Percentiles rank a stretch among this genome's conserved stretches.
Evolutionary conservation across 2,113 vertebrate species (phyloP).

Genomic region (Myotis yumanensis): DNA sequence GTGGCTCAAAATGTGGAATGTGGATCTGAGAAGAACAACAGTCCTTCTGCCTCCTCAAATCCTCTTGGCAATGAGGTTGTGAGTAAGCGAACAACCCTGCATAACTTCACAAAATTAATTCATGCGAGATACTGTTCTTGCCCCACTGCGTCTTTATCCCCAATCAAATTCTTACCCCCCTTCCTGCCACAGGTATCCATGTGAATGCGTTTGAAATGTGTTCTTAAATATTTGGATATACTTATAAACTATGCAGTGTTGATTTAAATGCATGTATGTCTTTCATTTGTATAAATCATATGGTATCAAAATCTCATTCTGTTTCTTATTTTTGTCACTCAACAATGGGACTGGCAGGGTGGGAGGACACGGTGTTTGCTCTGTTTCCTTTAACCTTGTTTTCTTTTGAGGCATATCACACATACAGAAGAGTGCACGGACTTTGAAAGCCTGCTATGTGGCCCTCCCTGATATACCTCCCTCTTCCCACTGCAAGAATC

Average conservation of each 20-base stretch:
- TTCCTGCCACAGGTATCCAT: not conserved
- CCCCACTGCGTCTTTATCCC: not conserved
- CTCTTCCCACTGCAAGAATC: not conserved
- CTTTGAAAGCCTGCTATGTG: not conserved
- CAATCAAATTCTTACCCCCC: not conserved
- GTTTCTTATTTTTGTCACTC: not conserved
- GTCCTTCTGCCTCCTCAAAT: not conserved
- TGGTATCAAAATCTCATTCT: not conserved
- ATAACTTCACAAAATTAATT: not conserved
- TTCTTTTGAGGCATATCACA: not conserved
- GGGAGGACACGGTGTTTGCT: not conserved
- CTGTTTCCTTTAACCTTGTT: not conserved
- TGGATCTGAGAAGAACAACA: not conserved
- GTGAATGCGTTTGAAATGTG: not conserved
- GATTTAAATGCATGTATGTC: not conserved
- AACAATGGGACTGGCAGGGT: not conserved
- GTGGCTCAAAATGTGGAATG: not conserved
- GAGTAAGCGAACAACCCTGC: not conserved
- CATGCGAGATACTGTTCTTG: not conserved
- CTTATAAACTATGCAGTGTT: not conserved
- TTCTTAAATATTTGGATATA: conserved; percentile 1
- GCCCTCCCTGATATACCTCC: too few relatives aligned
- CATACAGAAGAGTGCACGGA: not conserved
- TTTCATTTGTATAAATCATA: conserved; percentile 51
- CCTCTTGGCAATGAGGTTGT: not conserved